These are phyloP conservation scores for Carpatolechia fugitivella DNA, from an alignment of 2,888 invertebrate species.

Conservation along the genomic window DNA sequence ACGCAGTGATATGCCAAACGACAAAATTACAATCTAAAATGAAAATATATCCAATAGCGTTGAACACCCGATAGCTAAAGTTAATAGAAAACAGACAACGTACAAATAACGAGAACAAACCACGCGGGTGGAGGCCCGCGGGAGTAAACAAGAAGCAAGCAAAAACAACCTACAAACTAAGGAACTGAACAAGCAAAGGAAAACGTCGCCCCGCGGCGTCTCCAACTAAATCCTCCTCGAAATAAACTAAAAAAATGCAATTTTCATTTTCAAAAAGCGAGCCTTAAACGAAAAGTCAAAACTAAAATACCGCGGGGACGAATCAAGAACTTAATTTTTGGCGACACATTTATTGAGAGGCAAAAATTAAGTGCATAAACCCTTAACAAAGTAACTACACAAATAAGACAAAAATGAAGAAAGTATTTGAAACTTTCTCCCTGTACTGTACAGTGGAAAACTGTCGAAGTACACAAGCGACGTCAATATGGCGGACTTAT, in stretches of 20 bases:
- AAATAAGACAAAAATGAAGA: slow-evolving; percentile 31
- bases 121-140: slow-evolving; percentile 29
- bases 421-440: slow-evolving; percentile 48
- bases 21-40: slow-evolving; percentile 64
- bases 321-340: slow-evolving; percentile 31
- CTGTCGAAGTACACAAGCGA: slow-evolving; percentile 29
- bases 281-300: slow-evolving; percentile 42
- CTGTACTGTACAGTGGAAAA: slow-evolving; percentile 30
- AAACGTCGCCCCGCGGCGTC: slow-evolving; percentile 47
- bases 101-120: slow-evolving; percentile 48
- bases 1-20: slow-evolving; percentile 67
- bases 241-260: slow-evolving; percentile 55
- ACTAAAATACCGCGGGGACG: slow-evolving; percentile 47
- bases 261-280: slow-evolving; percentile 39
- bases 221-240: slow-evolving; percentile 46
- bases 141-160: slow-evolving; percentile 53
- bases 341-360: slow-evolving; percentile 7
- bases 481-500: not conserved
- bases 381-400: slow-evolving; percentile 31
- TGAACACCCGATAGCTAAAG: slow-evolving; percentile 34
- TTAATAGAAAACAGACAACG: slow-evolving; percentile 54
- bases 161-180: slow-evolving; percentile 66
- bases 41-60: slow-evolving; percentile 31
- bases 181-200: slow-evolving; percentile 37
- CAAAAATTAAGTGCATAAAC: slow-evolving; percentile 28